A percentile compares a stretch with the other conserved stretches of the same genome.
phyloP scores from a whole-genome alignment of 2,888 invertebrate genomes.

The Diaprepes abbreviatus region DNA sequence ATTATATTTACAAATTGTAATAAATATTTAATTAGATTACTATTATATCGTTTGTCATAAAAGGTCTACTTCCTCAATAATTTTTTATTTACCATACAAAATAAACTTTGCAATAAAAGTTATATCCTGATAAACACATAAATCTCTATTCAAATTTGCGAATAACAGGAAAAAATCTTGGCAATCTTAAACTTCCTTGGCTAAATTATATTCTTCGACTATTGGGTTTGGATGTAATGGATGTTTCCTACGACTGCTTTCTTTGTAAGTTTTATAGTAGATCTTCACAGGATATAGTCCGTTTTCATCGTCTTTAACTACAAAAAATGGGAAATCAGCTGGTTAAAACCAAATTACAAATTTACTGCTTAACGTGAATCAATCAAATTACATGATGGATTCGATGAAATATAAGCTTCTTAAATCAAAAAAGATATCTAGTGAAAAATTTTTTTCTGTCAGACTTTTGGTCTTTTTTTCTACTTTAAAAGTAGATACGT shows the following conservation, averaged over 20 bases:
- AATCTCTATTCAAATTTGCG: background rate
- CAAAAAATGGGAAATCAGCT: no score
- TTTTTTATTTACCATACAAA: background rate
- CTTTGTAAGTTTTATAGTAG: slow-evolving; percentile 72
- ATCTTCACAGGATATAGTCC: slow-evolving; percentile 53
- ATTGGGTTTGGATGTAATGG: slow-evolving; percentile 74
- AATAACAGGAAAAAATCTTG: background rate
- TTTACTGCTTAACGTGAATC: no score
- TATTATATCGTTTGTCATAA: background rate
- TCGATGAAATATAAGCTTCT: no score
- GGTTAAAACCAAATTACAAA: no score
- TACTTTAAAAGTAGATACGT: no score
- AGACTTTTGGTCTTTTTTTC: no score
- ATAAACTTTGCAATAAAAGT: background rate
- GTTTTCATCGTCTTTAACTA: slow-evolving; percentile 34
- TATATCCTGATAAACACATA: background rate
- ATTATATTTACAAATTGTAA: slow-evolving; percentile 8
- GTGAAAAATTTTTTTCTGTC: no score
- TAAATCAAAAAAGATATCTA: no score
- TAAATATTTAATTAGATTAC: background rate
- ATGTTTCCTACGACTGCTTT: slow-evolving; percentile 69
- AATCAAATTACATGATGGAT: no score
- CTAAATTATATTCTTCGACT: slow-evolving; percentile 68
- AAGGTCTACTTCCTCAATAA: slow-evolving; percentile 8
- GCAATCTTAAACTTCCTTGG: slow-evolving; percentile 40